phyloP scores from a whole-genome alignment of 2,113 vertebrate species.

The Cheirogaleus medius region DNA sequence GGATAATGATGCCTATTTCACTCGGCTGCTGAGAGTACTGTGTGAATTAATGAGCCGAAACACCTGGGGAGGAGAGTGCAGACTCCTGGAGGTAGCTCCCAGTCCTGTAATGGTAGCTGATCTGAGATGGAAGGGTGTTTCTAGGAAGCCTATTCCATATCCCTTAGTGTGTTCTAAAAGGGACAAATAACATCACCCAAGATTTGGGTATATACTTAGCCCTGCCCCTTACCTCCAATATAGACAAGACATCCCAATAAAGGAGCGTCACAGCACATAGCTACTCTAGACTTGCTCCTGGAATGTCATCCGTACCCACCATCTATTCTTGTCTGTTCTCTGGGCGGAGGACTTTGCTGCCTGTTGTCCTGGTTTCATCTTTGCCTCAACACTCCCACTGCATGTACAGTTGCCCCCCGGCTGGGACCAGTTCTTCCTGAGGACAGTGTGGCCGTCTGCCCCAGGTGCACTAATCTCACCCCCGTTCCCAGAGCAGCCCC shows the following conservation, averaged over 20 bases:
- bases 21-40: not conserved
- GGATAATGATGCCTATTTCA: not conserved
- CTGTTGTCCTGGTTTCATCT: not conserved
- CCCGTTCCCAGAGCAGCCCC: not conserved
- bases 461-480: not conserved
- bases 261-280: not conserved
- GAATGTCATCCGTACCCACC: not conserved
- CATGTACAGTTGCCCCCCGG: no score
- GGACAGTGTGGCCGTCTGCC: not conserved
- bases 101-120: not conserved
- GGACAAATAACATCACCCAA: not conserved
- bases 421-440: not conserved
- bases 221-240: not conserved
- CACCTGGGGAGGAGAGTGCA: not conserved
- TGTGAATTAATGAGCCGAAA: not conserved
- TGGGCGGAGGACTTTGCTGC: no score
- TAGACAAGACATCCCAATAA: not conserved
- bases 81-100: not conserved
- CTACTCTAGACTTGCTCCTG: not conserved
- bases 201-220: not conserved
- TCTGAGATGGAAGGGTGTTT: not conserved
- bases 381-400: not conserved
- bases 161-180: not conserved
- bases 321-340: not conserved
- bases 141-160: not conserved